These are phyloP conservation scores for Percina caprodes DNA, from an alignment of 2,113 vertebrate species.

Conservation along the genomic window DNA sequence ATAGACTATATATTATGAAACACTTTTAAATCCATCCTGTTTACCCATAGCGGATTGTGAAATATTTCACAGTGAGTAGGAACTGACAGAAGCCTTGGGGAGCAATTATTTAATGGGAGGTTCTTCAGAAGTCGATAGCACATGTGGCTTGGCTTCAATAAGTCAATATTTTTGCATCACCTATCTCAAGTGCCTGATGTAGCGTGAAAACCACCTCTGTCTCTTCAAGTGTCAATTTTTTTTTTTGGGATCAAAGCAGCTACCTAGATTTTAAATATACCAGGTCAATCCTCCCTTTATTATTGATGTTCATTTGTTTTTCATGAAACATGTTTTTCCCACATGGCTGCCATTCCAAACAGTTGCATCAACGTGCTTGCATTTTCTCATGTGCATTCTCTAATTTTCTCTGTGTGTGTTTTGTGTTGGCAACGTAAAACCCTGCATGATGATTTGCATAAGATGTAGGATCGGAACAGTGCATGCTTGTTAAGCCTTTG, in stretches of 20 bases:
- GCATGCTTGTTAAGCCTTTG: slow-evolving; percentile 55
- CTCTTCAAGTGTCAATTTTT: slow-evolving; percentile 34
- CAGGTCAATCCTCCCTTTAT: slow-evolving; percentile 27
- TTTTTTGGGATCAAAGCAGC: slow-evolving; percentile 64
- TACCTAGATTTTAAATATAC: slow-evolving; percentile 42
- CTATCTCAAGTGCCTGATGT: slow-evolving; percentile 22
- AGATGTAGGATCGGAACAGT: slow-evolving; percentile 24
- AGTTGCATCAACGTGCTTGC: background rate
- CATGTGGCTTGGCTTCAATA: slow-evolving; percentile 40
- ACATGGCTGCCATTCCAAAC: slow-evolving; percentile 1
- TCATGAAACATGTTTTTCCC: background rate
- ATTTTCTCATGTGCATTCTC: slow-evolving; percentile 4
- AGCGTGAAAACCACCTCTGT: slow-evolving; percentile 12
- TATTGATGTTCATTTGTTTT: slow-evolving; percentile 1
- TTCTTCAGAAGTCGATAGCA: slow-evolving; percentile 44
- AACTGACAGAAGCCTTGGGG: slow-evolving; percentile 46
- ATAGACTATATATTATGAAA: slow-evolving; percentile 9
- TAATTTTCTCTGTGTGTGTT: slow-evolving; percentile 29
- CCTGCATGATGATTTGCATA: slow-evolving; percentile 59
- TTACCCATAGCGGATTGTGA: slow-evolving; percentile 1
- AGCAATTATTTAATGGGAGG: slow-evolving; percentile 39
- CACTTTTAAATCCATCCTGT: slow-evolving; percentile 28
- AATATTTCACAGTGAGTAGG: slow-evolving; percentile 46
- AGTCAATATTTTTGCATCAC: slow-evolving; percentile 58
- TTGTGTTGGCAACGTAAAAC: slow-evolving; percentile 38